Evolutionary conservation across 2,113 vertebrate genomes (phyloP).

Genomic region (Electrona antarctica): DNA sequence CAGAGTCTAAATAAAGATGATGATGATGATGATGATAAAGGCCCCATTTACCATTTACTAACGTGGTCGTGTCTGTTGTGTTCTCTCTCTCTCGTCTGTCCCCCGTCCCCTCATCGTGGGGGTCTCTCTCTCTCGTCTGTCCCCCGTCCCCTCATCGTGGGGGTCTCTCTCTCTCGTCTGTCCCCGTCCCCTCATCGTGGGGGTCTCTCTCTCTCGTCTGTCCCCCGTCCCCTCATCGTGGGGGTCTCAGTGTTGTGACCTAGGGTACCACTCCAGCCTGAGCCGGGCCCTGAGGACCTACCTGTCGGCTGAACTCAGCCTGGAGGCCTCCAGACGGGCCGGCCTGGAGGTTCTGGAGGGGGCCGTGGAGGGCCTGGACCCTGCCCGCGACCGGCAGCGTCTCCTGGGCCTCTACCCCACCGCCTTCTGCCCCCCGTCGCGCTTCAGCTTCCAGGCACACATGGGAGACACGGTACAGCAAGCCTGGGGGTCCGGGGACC

Average conservation of each 20-base stretch:
- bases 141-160: not conserved
- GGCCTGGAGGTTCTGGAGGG: constrained; percentile 98
- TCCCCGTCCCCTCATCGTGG: no score
- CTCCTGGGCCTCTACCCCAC: constrained; percentile 97
- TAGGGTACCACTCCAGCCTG: constrained; percentile 97
- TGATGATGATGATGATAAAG: no score
- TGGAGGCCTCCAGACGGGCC: constrained; percentile 95
- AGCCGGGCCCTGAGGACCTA: constrained; percentile 95
- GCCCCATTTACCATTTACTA: not conserved
- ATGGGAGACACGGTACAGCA: constrained; percentile 93
- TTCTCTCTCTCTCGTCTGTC: no score
- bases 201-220: not conserved
- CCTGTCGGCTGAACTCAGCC: constrained; percentile 95
- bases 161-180: no score
- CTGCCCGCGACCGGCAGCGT: constrained; percentile 93
- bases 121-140: not conserved
- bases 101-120: no score
- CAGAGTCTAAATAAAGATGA: no score
- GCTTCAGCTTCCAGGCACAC: constrained; percentile 95
- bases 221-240: not conserved
- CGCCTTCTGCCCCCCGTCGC: constrained; percentile 93
- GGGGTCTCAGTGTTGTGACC: constrained; percentile 89
- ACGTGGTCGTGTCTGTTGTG: not conserved
- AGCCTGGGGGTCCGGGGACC: not conserved
- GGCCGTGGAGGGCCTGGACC: constrained; percentile 95